Percentiles rank a stretch among this genome's conserved stretches.
These are phyloP conservation scores for Hylyphantes graminicola DNA, from an alignment of 1,140 invertebrate species.

Conservation along the genomic window DNA sequence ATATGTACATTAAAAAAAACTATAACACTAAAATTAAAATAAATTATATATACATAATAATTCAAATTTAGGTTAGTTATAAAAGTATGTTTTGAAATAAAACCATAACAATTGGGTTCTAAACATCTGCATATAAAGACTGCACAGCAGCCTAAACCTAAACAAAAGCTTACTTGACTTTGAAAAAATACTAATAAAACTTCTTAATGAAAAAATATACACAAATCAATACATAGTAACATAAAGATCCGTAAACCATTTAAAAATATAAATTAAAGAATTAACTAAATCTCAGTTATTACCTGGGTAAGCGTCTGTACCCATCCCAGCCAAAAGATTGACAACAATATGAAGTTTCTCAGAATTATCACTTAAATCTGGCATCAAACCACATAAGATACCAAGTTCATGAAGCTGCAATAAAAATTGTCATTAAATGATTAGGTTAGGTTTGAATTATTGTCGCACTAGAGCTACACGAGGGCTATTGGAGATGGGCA, in stretches of 20 bases:
- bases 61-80: too few relatives aligned
- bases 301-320: constrained; percentile 64
- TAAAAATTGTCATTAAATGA: neutral
- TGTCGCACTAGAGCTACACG: too few relatives aligned
- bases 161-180: neutral
- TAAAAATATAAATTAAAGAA: neutral
- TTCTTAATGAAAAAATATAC: neutral
- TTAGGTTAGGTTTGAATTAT: too few relatives aligned
- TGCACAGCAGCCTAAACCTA: too few relatives aligned
- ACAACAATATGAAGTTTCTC: constrained; percentile 91
- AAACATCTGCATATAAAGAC: too few relatives aligned
- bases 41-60: too few relatives aligned
- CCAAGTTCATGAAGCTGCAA: constrained; percentile 83
- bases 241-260: neutral
- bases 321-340: constrained; percentile 89
- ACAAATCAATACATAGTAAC: neutral
- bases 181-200: neutral
- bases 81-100: too few relatives aligned
- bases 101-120: too few relatives aligned
- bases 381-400: constrained; percentile 90
- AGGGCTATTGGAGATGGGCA: too few relatives aligned
- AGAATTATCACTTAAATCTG: constrained; percentile 79
- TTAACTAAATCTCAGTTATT: neutral
- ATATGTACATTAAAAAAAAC: too few relatives aligned
- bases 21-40: too few relatives aligned